Conservation (phyloP, 2,888 invertebrate genomes). For the Ceratothoa steindachneri region DNA sequence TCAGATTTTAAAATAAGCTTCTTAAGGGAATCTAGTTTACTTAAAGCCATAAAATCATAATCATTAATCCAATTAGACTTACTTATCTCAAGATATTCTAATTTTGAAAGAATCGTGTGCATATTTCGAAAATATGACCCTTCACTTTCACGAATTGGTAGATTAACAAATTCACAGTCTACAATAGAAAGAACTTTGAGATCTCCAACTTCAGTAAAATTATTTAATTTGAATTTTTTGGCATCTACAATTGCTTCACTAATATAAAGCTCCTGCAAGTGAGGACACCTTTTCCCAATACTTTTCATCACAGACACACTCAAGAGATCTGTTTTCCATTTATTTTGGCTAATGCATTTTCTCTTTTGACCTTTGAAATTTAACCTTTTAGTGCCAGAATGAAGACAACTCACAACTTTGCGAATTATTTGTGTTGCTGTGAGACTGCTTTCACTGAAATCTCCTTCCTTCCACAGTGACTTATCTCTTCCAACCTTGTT, state of each 20-base stretch:
- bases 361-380: conserved; percentile 29
- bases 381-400: background rate
- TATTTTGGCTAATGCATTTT: conserved; percentile 25
- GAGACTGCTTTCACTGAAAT: conserved; percentile 37
- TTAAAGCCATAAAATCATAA: conserved; percentile 44
- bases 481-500: conserved; percentile 40
- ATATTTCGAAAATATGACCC: conserved; percentile 42
- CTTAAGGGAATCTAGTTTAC: conserved; percentile 33
- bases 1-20: conserved; percentile 35
- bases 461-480: conserved; percentile 36
- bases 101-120: conserved; percentile 25
- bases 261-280: conserved; percentile 31
- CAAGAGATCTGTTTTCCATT: conserved; percentile 33
- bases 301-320: conserved; percentile 22
- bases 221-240: conserved; percentile 30
- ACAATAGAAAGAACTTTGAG: conserved; percentile 22
- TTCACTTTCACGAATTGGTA: conserved; percentile 28
- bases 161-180: conserved; percentile 42
- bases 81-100: conserved; percentile 31
- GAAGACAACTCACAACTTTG: background rate
- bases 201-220: conserved; percentile 28
- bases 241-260: conserved; percentile 40
- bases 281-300: conserved; percentile 31
- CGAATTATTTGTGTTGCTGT: conserved; percentile 22
- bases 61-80: conserved; percentile 40